These are phyloP conservation scores for Drosophila biarmipes DNA, from an alignment of 1,140 invertebrate genomes.

Conservation along the genomic window DNA sequence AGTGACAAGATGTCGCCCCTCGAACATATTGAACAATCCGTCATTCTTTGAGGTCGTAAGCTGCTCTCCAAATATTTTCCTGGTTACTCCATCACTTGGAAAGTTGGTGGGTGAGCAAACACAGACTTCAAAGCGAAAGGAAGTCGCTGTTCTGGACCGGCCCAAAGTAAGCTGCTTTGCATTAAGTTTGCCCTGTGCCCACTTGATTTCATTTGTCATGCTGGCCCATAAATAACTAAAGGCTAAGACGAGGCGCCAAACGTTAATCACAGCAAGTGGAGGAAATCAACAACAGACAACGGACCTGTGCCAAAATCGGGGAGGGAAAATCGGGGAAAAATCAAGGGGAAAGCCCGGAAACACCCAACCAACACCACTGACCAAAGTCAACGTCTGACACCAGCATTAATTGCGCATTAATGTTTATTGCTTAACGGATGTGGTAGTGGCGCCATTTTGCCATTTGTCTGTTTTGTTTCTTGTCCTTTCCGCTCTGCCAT, in stretches of 20 bases:
- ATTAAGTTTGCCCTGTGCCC: conserved; percentile 15
- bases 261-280: conserved; percentile 67
- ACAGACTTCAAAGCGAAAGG: conserved; percentile 29
- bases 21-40: background rate
- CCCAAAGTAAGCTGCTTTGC: conserved; percentile 36
- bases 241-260: conserved; percentile 54
- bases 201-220: conserved; percentile 51
- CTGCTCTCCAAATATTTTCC: conserved; percentile 1
- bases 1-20: conserved; percentile 1
- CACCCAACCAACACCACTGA: conserved; percentile 17
- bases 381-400: conserved; percentile 55
- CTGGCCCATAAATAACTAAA: conserved; percentile 61
- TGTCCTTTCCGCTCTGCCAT: background rate
- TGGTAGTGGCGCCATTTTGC: conserved; percentile 78
- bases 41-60: background rate
- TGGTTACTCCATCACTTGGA: conserved; percentile 19
- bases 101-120: conserved; percentile 22
- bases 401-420: conserved; percentile 81
- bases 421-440: conserved; percentile 78
- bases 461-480: conserved; percentile 42
- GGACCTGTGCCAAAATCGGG: background rate
- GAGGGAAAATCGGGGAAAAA: background rate
- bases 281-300: conserved; percentile 72
- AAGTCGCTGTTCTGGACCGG: background rate
- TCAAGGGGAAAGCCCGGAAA: background rate